Conservation (phyloP, 2,888 invertebrate species). For the Scrobipalpa costella region DNA sequence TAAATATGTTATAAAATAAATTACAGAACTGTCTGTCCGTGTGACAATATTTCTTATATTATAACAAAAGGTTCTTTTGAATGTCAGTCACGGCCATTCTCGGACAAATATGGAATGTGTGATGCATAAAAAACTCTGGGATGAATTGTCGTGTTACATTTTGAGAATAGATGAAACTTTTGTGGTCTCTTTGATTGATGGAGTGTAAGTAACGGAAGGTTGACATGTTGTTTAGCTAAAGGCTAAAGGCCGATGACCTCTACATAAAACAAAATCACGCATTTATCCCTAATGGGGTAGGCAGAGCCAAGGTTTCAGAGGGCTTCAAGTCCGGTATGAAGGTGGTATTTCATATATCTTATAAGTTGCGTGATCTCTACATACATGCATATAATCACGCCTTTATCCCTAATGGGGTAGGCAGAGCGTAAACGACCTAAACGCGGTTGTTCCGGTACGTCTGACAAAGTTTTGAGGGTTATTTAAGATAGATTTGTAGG, state of each 20-base stretch:
- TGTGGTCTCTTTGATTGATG: background rate
- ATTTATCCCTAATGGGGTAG: too few relatives aligned
- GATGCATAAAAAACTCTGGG: background rate
- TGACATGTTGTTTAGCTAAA: background rate
- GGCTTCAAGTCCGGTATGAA: too few relatives aligned
- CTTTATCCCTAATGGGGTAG: too few relatives aligned
- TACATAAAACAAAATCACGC: background rate
- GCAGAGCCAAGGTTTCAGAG: too few relatives aligned
- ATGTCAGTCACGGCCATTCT: background rate
- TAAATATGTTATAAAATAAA: too few relatives aligned
- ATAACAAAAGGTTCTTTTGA: conserved; percentile 1
- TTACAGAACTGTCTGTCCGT: background rate
- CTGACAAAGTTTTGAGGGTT: too few relatives aligned
- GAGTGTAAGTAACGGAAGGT: background rate
- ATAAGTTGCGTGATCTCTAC: too few relatives aligned
- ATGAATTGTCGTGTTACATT: background rate
- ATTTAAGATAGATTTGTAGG: too few relatives aligned
- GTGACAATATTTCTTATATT: background rate
- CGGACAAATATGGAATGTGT: background rate
- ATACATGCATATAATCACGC: too few relatives aligned
- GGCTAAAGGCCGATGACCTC: background rate
- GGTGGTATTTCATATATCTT: too few relatives aligned
- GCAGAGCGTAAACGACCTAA: too few relatives aligned
- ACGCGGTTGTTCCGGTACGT: too few relatives aligned
- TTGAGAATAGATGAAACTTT: background rate